These are phyloP conservation scores for Microplitis mediator DNA, from an alignment of 1,140 invertebrate species.

Conservation along the genomic window DNA sequence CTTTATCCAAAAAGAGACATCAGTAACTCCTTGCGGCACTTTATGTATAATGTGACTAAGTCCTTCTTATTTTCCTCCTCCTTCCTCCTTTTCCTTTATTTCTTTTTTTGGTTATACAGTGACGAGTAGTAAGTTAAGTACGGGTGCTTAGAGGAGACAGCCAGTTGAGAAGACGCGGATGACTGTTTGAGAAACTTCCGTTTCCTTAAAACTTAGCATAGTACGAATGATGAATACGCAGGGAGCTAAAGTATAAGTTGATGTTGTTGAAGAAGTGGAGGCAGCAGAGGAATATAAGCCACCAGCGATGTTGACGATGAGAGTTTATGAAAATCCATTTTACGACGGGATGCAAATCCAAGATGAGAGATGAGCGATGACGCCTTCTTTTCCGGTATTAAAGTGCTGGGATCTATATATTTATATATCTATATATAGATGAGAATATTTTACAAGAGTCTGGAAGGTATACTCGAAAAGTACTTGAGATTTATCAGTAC, in stretches of 20 bases:
- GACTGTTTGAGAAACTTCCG: background rate
- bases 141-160: no score
- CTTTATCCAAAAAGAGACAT: background rate
- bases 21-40: no score
- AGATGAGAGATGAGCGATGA: constrained; percentile 23
- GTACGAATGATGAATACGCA: constrained; percentile 16
- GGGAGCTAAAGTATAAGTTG: background rate
- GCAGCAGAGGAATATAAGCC: background rate
- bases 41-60: background rate
- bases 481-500: constrained; percentile 9
- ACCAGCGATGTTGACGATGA: background rate
- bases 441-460: constrained; percentile 36
- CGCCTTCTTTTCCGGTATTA: constrained; percentile 22
- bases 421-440: constrained; percentile 27
- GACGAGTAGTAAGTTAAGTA: no score
- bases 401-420: background rate
- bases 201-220: background rate
- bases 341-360: constrained; percentile 15
- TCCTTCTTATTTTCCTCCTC: no score
- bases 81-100: no score
- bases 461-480: background rate
- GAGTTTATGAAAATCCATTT: constrained; percentile 28
- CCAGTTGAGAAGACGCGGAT: no score
- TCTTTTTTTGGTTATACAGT: no score
- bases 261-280: no score